Base-by-base conservation (phyloP, 2,888 invertebrate genomes). In the Malthinus flaveolus region DNA sequence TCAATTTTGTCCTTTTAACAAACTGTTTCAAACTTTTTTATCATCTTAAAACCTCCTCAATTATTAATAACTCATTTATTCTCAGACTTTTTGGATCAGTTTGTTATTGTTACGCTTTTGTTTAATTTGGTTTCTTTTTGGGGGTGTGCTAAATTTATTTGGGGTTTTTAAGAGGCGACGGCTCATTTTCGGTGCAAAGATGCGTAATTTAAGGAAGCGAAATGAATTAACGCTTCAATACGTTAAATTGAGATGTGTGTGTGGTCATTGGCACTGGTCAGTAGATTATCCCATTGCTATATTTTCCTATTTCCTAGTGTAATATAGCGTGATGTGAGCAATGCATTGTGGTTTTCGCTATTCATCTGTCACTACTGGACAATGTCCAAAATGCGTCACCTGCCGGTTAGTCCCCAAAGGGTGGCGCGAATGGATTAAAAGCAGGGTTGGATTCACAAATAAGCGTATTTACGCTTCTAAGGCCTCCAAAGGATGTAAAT, bases 321-420 rank as follows among this genome's bases (percentile, higher is more conserved):
- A 75, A 75, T 75, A 72, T 68, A 71, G 73, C 75, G 70, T 75
- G 74, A 73, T 75, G 73, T 73, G 72, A 73, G 72, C 73, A 73
- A 72, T 69, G 70, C 68, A 73, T 74, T 75, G 73, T 75, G 73
- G 72, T 68, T 68, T 68, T 66, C 66, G 62, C 68, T 71, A 74
- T 74, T 73, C 73, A 72, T 68, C 70, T 72, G 71, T 72, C 73
- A 73, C 61, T 73, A 73, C 63, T 74, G 74, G 74, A 74, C 74
- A 73, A 67, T 73, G 74, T 74, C 72, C 74, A 67, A 73, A 66
- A 73, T 73, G 66, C 73, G 72, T 74, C 75, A 75, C 74, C 75
- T 75, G 75, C 73, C 71, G 63, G 36, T 62, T 47, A 36, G 52
- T 52, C 50, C 46, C 54, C 15, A 62, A 53, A 62, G 63, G 63